These are phyloP conservation scores for Chrysolina haemoptera DNA, from an alignment of 2,888 invertebrate species.

Conservation along the genomic window DNA sequence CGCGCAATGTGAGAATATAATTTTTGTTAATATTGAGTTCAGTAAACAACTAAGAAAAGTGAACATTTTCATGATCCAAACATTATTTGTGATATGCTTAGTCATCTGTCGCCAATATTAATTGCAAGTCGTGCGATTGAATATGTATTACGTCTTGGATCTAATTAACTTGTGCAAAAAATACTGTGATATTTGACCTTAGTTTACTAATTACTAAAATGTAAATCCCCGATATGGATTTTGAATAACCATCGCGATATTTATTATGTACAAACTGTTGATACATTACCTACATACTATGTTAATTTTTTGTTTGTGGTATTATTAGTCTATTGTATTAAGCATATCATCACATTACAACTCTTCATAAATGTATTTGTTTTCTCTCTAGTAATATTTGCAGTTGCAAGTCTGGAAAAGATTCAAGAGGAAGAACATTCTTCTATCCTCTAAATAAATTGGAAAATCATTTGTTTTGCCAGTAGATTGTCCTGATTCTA, in stretches of 20 bases:
- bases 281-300: slow-evolving; percentile 39
- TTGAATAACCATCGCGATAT: background rate
- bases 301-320: slow-evolving; percentile 46
- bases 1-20: slow-evolving; percentile 10
- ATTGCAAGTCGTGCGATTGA: background rate
- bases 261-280: slow-evolving; percentile 5
- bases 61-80: slow-evolving; percentile 4
- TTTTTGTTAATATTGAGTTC: slow-evolving; percentile 12
- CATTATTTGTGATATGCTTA: background rate
- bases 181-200: slow-evolving; percentile 30
- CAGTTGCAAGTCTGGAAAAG: background rate
- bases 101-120: background rate
- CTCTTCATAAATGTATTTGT: slow-evolving; percentile 29
- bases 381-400: slow-evolving; percentile 25
- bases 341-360: slow-evolving; percentile 53
- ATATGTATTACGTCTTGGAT: background rate
- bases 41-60: background rate
- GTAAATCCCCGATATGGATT: background rate
- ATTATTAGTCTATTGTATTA: slow-evolving; percentile 29
- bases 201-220: slow-evolving; percentile 33
- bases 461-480: background rate
- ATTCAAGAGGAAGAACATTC: background rate
- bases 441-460: background rate
- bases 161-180: slow-evolving; percentile 20
- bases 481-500: background rate